phyloP scores from a whole-genome alignment of 2,888 invertebrate genomes.

The Bursaphelenchus okinawaensis region DNA sequence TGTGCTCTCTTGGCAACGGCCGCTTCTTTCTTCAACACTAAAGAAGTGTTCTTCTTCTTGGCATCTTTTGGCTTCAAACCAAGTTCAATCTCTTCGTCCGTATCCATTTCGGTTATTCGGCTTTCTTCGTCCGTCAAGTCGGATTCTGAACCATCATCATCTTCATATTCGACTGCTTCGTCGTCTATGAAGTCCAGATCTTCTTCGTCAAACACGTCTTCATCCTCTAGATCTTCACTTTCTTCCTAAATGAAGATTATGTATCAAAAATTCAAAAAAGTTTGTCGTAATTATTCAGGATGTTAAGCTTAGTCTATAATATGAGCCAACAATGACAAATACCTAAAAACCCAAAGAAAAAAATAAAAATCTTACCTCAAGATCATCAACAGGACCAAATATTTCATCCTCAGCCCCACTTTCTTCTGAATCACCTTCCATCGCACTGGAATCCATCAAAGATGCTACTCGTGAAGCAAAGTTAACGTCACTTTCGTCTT shows the following conservation, averaged over 20 bases:
- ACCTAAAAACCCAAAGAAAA: neutral
- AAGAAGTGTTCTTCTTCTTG: too few relatives aligned
- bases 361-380: neutral
- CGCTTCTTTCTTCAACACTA: too few relatives aligned
- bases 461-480: neutral
- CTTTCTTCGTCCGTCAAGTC: neutral
- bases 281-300: too few relatives aligned
- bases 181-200: conserved; percentile 15
- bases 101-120: neutral
- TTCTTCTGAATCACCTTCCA: neutral
- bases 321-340: too few relatives aligned
- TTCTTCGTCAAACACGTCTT: conserved; percentile 13
- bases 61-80: neutral
- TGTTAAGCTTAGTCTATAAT: too few relatives aligned
- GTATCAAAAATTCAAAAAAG: too few relatives aligned
- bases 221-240: conserved; percentile 10
- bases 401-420: neutral
- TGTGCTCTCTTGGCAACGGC: too few relatives aligned
- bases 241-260: neutral
- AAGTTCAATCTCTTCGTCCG: neutral
- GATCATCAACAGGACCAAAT: neutral
- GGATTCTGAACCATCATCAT: neutral
- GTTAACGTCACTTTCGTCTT: neutral
- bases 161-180: neutral
- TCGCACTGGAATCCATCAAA: neutral